These are phyloP conservation scores for Bryconaethiops microstoma DNA, from an alignment of 2,797 vertebrate species.

Conservation along the genomic window DNA sequence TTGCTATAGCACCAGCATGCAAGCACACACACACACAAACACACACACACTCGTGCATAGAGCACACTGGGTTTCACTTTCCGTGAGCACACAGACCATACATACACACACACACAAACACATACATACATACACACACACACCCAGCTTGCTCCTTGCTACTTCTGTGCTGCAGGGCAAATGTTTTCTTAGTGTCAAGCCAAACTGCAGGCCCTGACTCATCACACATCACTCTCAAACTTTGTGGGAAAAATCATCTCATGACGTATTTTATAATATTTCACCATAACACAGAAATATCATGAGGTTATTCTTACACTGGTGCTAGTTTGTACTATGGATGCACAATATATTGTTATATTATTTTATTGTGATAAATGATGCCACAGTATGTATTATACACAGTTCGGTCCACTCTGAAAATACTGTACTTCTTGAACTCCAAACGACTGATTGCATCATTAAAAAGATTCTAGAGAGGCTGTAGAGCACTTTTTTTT, in stretches of 20 bases:
- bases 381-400: neutral
- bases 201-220: constrained; percentile 38
- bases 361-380: neutral
- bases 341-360: neutral
- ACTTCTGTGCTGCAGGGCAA: constrained; percentile 33
- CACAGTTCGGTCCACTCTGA: neutral
- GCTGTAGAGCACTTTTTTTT: no score
- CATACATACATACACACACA: constrained; percentile 8
- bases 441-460: neutral
- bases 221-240: constrained; percentile 18
- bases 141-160: neutral
- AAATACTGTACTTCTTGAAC: no score
- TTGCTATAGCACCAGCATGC: constrained; percentile 64
- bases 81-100: constrained; percentile 26
- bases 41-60: constrained; percentile 25
- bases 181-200: constrained; percentile 42
- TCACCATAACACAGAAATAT: neutral
- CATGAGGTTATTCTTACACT: neutral
- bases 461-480: neutral
- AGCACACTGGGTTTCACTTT: constrained; percentile 29
- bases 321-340: neutral
- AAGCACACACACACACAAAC: constrained; percentile 59
- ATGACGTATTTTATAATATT: neutral
- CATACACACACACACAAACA: constrained; percentile 37
- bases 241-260: neutral